A percentile compares a stretch with the other conserved stretches of the same genome.
Conservation (phyloP, 2,797 vertebrate genomes). For the Megalops cyprinoides region DNA sequence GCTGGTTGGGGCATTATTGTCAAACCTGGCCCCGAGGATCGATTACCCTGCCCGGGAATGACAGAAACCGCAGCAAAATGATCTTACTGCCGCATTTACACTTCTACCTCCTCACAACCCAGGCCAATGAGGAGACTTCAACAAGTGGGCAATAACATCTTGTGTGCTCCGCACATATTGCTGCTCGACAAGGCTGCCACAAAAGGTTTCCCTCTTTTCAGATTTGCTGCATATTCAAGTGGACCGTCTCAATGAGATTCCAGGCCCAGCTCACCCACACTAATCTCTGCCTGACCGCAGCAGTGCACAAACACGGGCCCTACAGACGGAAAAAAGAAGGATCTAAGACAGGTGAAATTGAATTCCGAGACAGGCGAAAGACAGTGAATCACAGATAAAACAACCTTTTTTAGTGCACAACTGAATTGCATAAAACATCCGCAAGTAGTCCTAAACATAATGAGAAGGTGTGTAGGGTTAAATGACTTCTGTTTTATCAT, state of each 20-base stretch:
- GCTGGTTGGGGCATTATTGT: conserved; percentile 63
- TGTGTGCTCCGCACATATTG: too few relatives aligned
- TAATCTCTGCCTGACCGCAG: neutral
- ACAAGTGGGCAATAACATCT: conserved; percentile 44
- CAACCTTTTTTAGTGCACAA: neutral
- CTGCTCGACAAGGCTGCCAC: neutral
- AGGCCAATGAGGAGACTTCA: conserved; percentile 40
- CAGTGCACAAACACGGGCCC: neutral
- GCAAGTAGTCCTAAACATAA: neutral
- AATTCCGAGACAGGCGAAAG: neutral
- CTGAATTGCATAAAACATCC: neutral
- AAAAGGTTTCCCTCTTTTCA: neutral
- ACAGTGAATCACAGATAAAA: neutral
- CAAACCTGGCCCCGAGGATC: conserved; percentile 58
- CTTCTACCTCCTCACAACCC: conserved; percentile 37
- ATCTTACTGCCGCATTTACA: conserved; percentile 35
- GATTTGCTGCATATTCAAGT: conserved; percentile 12
- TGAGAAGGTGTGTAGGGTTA: too few relatives aligned
- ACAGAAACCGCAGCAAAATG: conserved; percentile 44
- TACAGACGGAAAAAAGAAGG: neutral
- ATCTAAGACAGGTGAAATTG: neutral
- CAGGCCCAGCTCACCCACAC: neutral
- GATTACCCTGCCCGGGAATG: conserved; percentile 47
- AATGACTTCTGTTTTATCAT: too few relatives aligned
- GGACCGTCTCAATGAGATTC: neutral